Base-by-base conservation (phyloP, 2,888 invertebrate species). In the Loripinus fragilis region DNA sequence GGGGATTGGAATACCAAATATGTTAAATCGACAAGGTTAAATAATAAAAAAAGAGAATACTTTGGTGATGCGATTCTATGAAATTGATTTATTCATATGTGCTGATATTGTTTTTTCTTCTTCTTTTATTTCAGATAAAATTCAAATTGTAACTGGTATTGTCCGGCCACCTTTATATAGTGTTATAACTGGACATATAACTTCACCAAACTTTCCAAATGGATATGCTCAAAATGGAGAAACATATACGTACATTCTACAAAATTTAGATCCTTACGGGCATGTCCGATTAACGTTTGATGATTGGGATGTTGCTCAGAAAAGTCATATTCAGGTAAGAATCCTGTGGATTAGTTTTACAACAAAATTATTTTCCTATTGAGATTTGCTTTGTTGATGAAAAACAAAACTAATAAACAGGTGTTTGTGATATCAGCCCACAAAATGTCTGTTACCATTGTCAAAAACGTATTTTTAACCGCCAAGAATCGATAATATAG, bases 201-300 rank as follows among this genome's bases (percentile, higher is more conserved):
- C 79, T 41, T 90, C 91, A 17, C 91, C 91, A 23, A 91, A 91
- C 71, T 91, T 90, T 73, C 91, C 91, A 0, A 76, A 88, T 28
- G 90, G 91, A 0, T 91, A 91, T 71, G 90, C 90, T 38, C 73
- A 90, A n/a, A 90, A 90, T 74, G 91, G 90, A 3, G 91, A 91
- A 80, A 89, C 89, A 1, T 91, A 90, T 81, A 89, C 90, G 15
- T 91, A 90, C 76, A 86, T 89, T 50, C 82, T 91, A 64, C 89
- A 89, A 68, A 90, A 91, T 78, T 83, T 89, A 23, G 91, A 91
- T 74, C 90, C 89, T 0, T 90, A 90, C 70, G 90, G 90, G 20
- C 89, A 89, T 77, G 87, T 91, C 17, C 73, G 88, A 60, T 52
- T 91, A 0, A 85, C 87, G 25, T 90, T 90, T 85, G 90, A 90